Evolutionary conservation across 2,888 invertebrate species (phyloP), one percentile per base, ranked within the genome.

Genomic region (Lissonota sp.): DNA sequence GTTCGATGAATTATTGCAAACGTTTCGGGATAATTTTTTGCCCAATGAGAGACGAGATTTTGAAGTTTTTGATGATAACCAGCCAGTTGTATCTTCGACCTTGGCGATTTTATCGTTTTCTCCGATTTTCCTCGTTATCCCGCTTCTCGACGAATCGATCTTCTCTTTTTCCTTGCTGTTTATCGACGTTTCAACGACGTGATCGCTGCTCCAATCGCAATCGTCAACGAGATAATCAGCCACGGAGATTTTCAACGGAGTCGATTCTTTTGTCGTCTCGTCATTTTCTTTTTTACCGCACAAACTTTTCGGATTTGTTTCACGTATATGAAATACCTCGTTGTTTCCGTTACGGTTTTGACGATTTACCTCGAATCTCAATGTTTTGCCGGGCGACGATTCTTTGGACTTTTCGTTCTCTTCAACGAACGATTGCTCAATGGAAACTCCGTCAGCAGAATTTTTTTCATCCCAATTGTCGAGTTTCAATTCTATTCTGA

Each of bases 141-240:
- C n/a, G n/a, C n/a, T n/a, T n/a, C n/a, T n/a, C n/a, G n/a, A n/a
- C n/a, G n/a, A n/a, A n/a, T n/a, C n/a, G n/a, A n/a, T n/a, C n/a
- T n/a, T 26, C 26, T 26, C 26, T 26, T 26, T 26, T 26, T 26
- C 26, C 26, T 26, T 66, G 10, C 67, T 14, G n/a, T 46, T 6
- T 3, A 39, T 58, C 10, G 58, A 42, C 4, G 80, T 42, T 16
- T 44, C 67, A 0, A 51, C 16, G 6, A 66, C 84, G 10, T 89
- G 87, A 72, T 89, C 88, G 14, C 84, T 86, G n/a, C 82, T 80
- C 89, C 89, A 89, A n/a, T 88, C 83, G 40, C 66, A 86, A 40
- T 87, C 86, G 40, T 84, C 83, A 0, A 84, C 0, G n/a, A 79
- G 40, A 5, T 57, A 55, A 51, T 82, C 79, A 5, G n/a, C 1